These are phyloP conservation scores for Tyria jacobaeae DNA, from an alignment of 2,888 invertebrate genomes.

Conservation along the genomic window DNA sequence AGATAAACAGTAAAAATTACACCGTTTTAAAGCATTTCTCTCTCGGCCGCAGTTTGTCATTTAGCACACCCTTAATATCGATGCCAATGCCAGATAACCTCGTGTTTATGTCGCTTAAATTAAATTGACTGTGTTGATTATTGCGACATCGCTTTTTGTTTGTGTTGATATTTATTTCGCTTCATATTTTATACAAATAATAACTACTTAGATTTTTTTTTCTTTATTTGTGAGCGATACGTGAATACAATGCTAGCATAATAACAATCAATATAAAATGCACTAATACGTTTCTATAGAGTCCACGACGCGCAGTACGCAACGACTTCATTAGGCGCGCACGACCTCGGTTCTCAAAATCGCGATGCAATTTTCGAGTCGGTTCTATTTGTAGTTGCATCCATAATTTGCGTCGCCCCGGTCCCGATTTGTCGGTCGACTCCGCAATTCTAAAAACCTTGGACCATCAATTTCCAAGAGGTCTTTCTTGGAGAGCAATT, in stretches of 20 bases:
- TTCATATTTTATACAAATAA: constrained; percentile 57
- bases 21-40: constrained; percentile 79
- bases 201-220: too few species aligned
- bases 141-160: constrained; percentile 79
- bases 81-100: constrained; percentile 79
- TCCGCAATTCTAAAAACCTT: constrained; percentile 72
- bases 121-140: constrained; percentile 82
- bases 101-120: constrained; percentile 84
- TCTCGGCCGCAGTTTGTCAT: constrained; percentile 81
- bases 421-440: constrained; percentile 75
- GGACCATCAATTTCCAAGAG: constrained; percentile 75
- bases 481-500: constrained; percentile 74
- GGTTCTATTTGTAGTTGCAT: constrained; percentile 64
- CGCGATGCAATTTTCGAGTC: constrained; percentile 77
- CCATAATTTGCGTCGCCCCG: constrained; percentile 78
- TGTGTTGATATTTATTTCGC: constrained; percentile 71
- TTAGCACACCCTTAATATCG: constrained; percentile 83
- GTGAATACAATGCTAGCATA: constrained; percentile 74
- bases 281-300: constrained; percentile 71
- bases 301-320: constrained; percentile 77
- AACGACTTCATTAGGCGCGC: constrained; percentile 83
- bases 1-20: constrained; percentile 80
- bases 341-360: constrained; percentile 76
- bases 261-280: constrained; percentile 82
- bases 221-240: too few species aligned